Conservation (phyloP, 2,888 invertebrate species). For the Opisthograptis luteolata region DNA sequence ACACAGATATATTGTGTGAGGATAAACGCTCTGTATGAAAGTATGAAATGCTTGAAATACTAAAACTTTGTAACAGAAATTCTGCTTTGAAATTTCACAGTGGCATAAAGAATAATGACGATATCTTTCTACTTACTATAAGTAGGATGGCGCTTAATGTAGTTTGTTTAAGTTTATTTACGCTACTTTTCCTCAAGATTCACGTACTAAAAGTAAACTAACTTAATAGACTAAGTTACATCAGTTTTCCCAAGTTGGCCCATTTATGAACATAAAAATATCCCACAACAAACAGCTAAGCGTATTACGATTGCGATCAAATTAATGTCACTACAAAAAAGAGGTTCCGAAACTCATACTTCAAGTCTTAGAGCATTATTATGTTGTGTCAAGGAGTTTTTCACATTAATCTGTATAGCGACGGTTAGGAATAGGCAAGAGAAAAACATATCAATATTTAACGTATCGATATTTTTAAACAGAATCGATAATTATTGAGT, state of each 20-base stretch:
- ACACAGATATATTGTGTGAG: constrained; percentile 36
- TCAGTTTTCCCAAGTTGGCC: not conserved
- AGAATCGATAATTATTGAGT: too few relatives aligned
- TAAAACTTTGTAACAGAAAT: not conserved
- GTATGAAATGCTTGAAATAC: not conserved
- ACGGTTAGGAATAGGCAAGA: constrained; percentile 1
- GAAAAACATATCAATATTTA: too few relatives aligned
- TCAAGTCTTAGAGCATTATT: constrained; percentile 51
- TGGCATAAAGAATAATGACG: too few relatives aligned
- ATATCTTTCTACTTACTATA: too few relatives aligned
- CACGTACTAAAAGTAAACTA: not conserved
- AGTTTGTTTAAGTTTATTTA: too few relatives aligned
- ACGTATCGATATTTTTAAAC: too few relatives aligned
- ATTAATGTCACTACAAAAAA: constrained; percentile 23
- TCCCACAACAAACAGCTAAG: constrained; percentile 24
- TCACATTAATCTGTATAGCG: too few relatives aligned
- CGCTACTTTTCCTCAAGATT: not conserved
- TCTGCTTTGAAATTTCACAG: too few relatives aligned
- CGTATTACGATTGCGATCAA: constrained; percentile 26
- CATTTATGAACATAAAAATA: constrained; percentile 9
- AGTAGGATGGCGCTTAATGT: too few relatives aligned
- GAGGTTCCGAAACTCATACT: constrained; percentile 39
- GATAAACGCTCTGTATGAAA: too few relatives aligned
- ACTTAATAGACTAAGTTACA: constrained; percentile 12
- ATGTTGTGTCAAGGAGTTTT: constrained; percentile 45